These are phyloP conservation scores for Psilopogon haemacephalus DNA, from an alignment of 2,113 vertebrate genomes.

Conservation along the genomic window DNA sequence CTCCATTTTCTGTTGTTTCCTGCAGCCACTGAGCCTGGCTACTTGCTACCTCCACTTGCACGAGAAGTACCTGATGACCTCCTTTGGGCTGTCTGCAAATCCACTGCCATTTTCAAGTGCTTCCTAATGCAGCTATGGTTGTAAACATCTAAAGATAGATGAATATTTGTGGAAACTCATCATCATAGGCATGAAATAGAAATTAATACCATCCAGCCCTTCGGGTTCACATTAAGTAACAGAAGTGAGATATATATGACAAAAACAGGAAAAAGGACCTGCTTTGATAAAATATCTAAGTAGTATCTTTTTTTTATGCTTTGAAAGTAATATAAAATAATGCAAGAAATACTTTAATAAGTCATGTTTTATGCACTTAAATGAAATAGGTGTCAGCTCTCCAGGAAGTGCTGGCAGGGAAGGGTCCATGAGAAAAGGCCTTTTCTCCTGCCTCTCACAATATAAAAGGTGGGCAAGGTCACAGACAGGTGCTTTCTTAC, in stretches of 20 bases:
- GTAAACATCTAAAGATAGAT: neutral
- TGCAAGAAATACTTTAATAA: neutral
- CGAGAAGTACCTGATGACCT: neutral
- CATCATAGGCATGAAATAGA: neutral
- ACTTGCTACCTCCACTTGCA: neutral
- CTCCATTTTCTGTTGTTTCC: neutral
- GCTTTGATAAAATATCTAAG: neutral
- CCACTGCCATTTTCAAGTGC: neutral
- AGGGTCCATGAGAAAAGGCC: neutral
- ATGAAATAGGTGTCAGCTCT: neutral
- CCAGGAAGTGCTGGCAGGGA: neutral
- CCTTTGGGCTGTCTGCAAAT: neutral
- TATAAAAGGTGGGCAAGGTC: neutral
- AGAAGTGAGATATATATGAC: neutral
- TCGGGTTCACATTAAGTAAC: neutral
- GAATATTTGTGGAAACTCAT: neutral
- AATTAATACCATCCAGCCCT: neutral
- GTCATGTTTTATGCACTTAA: neutral
- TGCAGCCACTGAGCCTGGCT: accelerated
- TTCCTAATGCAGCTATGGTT: neutral
- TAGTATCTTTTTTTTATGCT: neutral
- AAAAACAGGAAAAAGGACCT: neutral
- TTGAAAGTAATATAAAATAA: neutral
- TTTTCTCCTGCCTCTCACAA: neutral
- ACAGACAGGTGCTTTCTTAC: neutral